A percentile compares a stretch with the other conserved stretches of the same genome.
phyloP scores from a whole-genome alignment of 1,140 invertebrate species.

The Lasioglossum baleicum region DNA sequence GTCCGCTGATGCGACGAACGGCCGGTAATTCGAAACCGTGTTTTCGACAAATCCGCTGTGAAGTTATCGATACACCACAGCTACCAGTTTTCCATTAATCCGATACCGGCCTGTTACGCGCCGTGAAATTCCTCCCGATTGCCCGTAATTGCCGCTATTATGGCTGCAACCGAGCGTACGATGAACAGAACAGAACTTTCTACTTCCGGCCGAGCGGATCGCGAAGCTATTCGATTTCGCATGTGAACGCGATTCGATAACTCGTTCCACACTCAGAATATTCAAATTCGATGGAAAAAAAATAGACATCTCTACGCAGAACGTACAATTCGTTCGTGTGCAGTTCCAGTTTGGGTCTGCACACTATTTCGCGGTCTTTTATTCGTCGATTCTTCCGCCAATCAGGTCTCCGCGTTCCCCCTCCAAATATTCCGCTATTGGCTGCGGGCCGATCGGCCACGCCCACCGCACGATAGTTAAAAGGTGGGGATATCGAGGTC shows the following conservation, averaged over 20 bases:
- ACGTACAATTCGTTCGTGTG: no score
- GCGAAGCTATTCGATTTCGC: neutral
- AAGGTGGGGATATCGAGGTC: no score
- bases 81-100: slow-evolving; percentile 48
- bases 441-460: no score
- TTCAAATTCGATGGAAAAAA: neutral
- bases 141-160: slow-evolving; percentile 50
- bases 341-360: no score
- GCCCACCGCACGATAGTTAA: no score
- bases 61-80: slow-evolving; percentile 39
- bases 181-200: neutral
- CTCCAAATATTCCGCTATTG: no score
- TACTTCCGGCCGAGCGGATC: neutral
- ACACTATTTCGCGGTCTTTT: no score
- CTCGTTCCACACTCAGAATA: neutral
- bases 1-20: slow-evolving; percentile 10
- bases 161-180: slow-evolving; percentile 27
- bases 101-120: slow-evolving; percentile 7
- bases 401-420: no score
- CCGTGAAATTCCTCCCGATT: slow-evolving; percentile 39
- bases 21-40: slow-evolving; percentile 30
- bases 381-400: no score
- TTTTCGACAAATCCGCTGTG: slow-evolving; percentile 39
- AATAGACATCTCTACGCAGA: no score
- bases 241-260: neutral